Evolutionary conservation across 1,140 invertebrate genomes (phyloP).

Genomic region (Aphelenchoides fujianensis): DNA sequence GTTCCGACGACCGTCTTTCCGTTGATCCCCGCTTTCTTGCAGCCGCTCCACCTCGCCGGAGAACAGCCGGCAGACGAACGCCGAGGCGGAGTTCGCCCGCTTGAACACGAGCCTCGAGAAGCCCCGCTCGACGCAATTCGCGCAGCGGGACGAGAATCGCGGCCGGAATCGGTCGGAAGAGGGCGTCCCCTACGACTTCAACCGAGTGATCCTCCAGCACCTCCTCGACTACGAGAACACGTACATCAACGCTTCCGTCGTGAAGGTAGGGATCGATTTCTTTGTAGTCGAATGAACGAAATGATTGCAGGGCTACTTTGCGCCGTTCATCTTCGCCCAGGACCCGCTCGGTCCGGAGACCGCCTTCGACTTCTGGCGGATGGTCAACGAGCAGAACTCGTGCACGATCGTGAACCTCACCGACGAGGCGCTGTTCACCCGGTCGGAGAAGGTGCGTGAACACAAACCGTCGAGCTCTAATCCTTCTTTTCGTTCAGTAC

Average conservation of each 20-base stretch:
- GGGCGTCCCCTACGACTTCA: conserved; percentile 57
- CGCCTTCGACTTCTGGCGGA: conserved; percentile 88
- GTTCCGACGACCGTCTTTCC: not conserved
- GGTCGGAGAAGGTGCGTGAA: conserved; percentile 48
- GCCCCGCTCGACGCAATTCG: conserved; percentile 32
- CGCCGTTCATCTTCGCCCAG: conserved; percentile 66
- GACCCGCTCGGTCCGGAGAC: conserved; percentile 75
- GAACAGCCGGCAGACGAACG: not conserved
- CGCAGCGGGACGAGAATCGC: conserved; percentile 55
- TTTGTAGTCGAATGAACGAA: not conserved
- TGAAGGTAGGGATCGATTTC: conserved; percentile 41
- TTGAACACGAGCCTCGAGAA: conserved; percentile 44
- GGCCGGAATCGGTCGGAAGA: conserved; percentile 48
- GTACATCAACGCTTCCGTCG: conserved; percentile 56
- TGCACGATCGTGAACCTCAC: conserved; percentile 97
- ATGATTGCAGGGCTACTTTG: conserved; percentile 55
- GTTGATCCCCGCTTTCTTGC: not conserved
- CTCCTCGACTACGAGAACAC: conserved; percentile 51
- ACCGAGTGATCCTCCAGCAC: conserved; percentile 53
- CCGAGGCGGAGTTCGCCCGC: conserved; percentile 27
- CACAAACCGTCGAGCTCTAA: not conserved
- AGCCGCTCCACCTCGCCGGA: not conserved
- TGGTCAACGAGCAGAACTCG: conserved; percentile 94
- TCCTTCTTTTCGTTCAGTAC: conserved; percentile 44
- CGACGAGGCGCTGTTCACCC: conserved; percentile 75